phyloP scores from a whole-genome alignment of 2,888 invertebrate species.

The Volucella inanis region DNA sequence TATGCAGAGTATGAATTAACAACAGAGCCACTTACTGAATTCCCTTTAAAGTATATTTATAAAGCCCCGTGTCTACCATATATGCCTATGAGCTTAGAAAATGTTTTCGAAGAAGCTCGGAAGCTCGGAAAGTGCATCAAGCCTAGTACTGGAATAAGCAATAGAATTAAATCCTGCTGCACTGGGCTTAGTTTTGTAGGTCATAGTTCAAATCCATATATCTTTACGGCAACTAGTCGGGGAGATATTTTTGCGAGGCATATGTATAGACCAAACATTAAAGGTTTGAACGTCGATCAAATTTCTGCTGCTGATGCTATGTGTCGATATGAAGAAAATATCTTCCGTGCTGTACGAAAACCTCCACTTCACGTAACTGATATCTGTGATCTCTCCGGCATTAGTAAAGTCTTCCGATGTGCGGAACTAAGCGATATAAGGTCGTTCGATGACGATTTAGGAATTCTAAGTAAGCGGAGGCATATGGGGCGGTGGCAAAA shows the following conservation, averaged over 20 bases:
- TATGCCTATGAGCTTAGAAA: conserved; percentile 78
- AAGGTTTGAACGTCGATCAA: conserved; percentile 74
- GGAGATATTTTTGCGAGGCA: conserved; percentile 79
- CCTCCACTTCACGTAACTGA: conserved; percentile 76
- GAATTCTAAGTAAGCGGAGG: conserved; percentile 9
- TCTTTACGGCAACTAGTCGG: conserved; percentile 79
- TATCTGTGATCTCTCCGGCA: conserved; percentile 72
- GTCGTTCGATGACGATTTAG: conserved; percentile 30
- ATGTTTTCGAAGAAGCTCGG: conserved; percentile 76
- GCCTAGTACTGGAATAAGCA: conserved; percentile 76
- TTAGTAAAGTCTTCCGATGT: conserved; percentile 77
- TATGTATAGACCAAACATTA: background rate
- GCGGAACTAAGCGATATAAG: conserved; percentile 50
- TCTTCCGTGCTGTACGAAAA: conserved; percentile 63
- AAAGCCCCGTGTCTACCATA: conserved; percentile 78
- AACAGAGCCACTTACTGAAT: conserved; percentile 21
- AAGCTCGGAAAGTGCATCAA: conserved; percentile 76
- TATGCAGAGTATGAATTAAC: background rate
- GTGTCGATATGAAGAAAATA: conserved; percentile 75
- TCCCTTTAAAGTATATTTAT: conserved; percentile 62
- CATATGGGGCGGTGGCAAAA: conserved; percentile 78
- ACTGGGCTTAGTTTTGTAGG: conserved; percentile 79
- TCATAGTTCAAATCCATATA: conserved; percentile 73
- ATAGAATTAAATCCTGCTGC: conserved; percentile 78
- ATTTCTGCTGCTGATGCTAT: conserved; percentile 76